Evolutionary conservation across 2,888 invertebrate species (phyloP), one percentile per base, ranked within the genome.

Genomic region (Neocrepidodera transversa): DNA sequence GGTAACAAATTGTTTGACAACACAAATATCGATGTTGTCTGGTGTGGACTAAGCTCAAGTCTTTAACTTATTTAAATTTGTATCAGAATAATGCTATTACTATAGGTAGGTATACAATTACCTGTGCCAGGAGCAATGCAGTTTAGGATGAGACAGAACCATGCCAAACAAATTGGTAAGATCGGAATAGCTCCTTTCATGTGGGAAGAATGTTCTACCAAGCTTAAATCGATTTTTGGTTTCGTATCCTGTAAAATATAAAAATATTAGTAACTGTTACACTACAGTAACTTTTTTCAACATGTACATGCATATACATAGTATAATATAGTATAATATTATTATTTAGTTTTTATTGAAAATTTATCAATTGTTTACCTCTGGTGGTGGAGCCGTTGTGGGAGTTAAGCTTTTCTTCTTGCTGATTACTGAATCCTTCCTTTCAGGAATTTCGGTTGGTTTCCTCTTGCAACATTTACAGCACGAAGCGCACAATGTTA

Each of bases 111-210:
- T n/a, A n/a, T 5, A 47, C 4, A 74, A 80, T 77, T 79, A 91
- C 93, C 93, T 70, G 87, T 80, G 57, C 93, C 93, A 0, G 93
- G 93, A 48, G 91, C 77, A 62, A 92, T 74, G 62, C 91, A 84
- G 77, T 94, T 94, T 80, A 92, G 88, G 17, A 94, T 77, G 52
- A 95, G 86, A 76, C 95, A 97, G 76, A 93, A 85, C 86, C 92
- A 91, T 5, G 97, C 96, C 50, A 95, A 82, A 49, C 87, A 88
- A 6, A 92, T 81, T 0, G 97, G 96, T 74, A 97, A 83, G 63
- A 94, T 91, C 0, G 97, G 97, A 66, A 97, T 93, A 23, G 95
- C 95, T 17, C 91, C 93, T 68, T 92, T 90, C 87, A 97, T 95
- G 74, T 91, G 85, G 1, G 95, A 94, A 60, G 86, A 87, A 76